These are phyloP conservation scores for Brachyhypopomus gauderio DNA, from an alignment of 2,113 vertebrate genomes.

Conservation along the genomic window DNA sequence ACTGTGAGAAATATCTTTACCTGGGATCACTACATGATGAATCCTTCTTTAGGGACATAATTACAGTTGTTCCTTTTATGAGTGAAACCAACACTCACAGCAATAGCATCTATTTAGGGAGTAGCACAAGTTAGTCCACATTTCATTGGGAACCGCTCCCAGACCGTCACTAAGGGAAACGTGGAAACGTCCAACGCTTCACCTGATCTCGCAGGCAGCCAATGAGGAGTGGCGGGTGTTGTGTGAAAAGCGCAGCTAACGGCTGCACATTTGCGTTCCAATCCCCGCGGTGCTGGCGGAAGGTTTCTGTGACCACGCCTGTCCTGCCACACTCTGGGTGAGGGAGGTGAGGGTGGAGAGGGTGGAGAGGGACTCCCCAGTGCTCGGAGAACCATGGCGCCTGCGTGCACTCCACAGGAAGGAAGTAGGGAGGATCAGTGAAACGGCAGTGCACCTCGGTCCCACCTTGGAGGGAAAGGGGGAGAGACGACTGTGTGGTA, in stretches of 20 bases:
- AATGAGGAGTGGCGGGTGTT: slow-evolving; percentile 52
- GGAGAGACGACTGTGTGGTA: not conserved
- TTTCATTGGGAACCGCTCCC: slow-evolving; percentile 38
- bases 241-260: slow-evolving; percentile 47
- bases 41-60: not conserved
- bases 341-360: slow-evolving; percentile 43
- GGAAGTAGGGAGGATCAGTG: slow-evolving; percentile 40
- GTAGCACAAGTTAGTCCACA: not conserved
- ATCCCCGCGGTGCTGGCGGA: slow-evolving; percentile 42
- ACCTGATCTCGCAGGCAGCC: slow-evolving; percentile 19
- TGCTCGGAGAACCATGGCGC: slow-evolving; percentile 56
- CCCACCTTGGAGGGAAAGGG: not conserved
- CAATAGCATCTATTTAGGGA: slow-evolving; percentile 24
- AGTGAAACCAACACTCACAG: slow-evolving; percentile 28
- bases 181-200: slow-evolving; percentile 20
- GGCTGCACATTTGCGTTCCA: slow-evolving; percentile 56
- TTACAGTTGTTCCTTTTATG: slow-evolving; percentile 20
- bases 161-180: slow-evolving; percentile 29
- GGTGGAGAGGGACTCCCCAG: slow-evolving; percentile 51
- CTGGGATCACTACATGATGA: not conserved
- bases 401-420: slow-evolving; percentile 57
- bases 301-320: slow-evolving; percentile 63
- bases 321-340: slow-evolving; percentile 56
- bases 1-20: not conserved
- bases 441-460: not conserved